These are phyloP conservation scores for Hystrix brachyura DNA, from an alignment of 2,113 vertebrate genomes.

Conservation along the genomic window DNA sequence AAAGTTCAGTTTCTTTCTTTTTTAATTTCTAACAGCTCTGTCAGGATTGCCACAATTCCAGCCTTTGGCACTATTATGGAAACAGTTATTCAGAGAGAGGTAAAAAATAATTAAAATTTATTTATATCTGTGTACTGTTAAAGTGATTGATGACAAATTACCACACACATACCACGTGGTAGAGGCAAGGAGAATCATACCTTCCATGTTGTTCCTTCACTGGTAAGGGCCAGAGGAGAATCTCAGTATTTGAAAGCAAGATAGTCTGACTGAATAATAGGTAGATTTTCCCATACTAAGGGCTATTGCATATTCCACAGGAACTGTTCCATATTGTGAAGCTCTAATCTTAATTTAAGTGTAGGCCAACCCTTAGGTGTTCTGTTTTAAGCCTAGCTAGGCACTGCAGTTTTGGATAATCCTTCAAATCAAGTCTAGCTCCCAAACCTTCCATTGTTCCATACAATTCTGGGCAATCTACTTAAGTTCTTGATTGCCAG, in stretches of 20 bases:
- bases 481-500: neutral
- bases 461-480: neutral
- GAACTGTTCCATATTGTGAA: neutral
- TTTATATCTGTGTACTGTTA: neutral
- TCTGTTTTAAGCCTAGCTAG: neutral
- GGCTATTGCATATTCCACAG: neutral
- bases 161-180: fast-evolving
- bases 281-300: slow-evolving; percentile 39
- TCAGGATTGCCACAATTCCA: slow-evolving; percentile 99
- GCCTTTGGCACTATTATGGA: slow-evolving; percentile 99
- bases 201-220: slow-evolving; percentile 1
- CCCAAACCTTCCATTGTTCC: neutral
- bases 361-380: neutral
- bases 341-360: neutral
- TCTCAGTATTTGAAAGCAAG: slow-evolving; percentile 18
- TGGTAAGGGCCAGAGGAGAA: neutral
- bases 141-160: neutral
- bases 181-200: neutral
- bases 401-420: slow-evolving; percentile 13
- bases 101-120: slow-evolving; percentile 80
- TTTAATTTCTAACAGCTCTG: slow-evolving; percentile 93
- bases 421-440: slow-evolving; percentile 31
- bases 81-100: slow-evolving; percentile 99
- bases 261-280: neutral
- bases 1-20: slow-evolving; percentile 79